Percentiles rank a stretch among this genome's conserved stretches.
phyloP scores from a whole-genome alignment of 1,140 invertebrate species.

The Wiebesia pumilae region DNA sequence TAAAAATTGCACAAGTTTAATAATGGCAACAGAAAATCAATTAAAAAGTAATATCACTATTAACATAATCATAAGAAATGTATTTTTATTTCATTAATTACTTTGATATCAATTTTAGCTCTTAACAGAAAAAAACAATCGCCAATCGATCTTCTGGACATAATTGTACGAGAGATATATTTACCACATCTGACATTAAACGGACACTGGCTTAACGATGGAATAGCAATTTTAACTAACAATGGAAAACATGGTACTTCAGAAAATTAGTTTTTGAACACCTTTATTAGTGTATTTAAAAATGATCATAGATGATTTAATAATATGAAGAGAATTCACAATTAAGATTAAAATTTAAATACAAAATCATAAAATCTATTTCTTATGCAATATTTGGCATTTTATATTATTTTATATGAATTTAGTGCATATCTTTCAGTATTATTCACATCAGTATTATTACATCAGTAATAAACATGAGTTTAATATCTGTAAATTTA shows the following conservation, averaged over 20 bases:
- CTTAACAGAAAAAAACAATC: conserved; percentile 57
- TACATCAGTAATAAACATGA: no score
- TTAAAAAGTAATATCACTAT: conserved; percentile 34
- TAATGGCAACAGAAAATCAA: conserved; percentile 35
- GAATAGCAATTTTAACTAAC: conserved; percentile 69
- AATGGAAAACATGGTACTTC: conserved; percentile 67
- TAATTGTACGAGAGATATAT: conserved; percentile 44
- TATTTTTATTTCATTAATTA: background rate
- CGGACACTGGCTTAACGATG: conserved; percentile 67
- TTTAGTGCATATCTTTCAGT: no score
- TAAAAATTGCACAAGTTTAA: background rate
- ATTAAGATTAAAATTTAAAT: no score
- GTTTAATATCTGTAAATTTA: no score
- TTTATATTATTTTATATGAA: no score
- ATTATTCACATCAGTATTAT: no score
- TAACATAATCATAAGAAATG: background rate
- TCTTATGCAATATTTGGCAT: no score
- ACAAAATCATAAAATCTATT: no score
- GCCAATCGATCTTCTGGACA: conserved; percentile 61
- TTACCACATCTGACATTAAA: conserved; percentile 58
- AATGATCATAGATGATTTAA: no score
- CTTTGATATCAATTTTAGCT: conserved; percentile 45
- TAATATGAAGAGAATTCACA: no score
- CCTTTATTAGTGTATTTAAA: no score
- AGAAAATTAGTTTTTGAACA: background rate